A percentile compares a stretch with the other conserved stretches of the same genome.
phyloP scores from a whole-genome alignment of 2,797 vertebrate genomes.

The Ceyx erithaca region DNA sequence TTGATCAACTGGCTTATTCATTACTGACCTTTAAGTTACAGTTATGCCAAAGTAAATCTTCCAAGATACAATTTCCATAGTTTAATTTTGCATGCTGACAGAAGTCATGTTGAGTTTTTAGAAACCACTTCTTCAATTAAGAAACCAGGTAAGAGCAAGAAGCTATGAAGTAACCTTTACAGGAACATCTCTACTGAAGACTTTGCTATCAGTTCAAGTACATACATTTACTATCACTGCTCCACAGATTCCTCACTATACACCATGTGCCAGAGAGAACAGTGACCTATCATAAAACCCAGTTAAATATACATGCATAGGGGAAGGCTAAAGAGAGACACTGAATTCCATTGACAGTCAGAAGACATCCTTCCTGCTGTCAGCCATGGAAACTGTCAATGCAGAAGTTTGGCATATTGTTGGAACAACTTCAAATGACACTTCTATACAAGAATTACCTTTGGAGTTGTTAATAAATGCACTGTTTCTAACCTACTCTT shows the following conservation, averaged over 20 bases:
- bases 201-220: background rate
- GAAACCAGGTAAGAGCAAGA: background rate
- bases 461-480: background rate
- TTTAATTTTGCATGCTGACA: background rate
- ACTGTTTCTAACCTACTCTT: background rate
- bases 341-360: background rate
- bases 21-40: background rate
- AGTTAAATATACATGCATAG: background rate
- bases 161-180: background rate
- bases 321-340: background rate
- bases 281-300: background rate
- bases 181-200: background rate
- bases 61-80: background rate
- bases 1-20: background rate
- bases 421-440: background rate
- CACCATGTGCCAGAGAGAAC: background rate
- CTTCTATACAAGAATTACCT: background rate
- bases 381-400: background rate
- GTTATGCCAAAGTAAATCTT: background rate
- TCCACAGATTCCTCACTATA: background rate
- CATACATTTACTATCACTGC: background rate
- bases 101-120: background rate
- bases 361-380: background rate
- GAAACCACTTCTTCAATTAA: background rate
- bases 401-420: background rate